These are phyloP conservation scores for Mus caroli DNA, from an alignment of 2,797 vertebrate species.

Conservation along the genomic window DNA sequence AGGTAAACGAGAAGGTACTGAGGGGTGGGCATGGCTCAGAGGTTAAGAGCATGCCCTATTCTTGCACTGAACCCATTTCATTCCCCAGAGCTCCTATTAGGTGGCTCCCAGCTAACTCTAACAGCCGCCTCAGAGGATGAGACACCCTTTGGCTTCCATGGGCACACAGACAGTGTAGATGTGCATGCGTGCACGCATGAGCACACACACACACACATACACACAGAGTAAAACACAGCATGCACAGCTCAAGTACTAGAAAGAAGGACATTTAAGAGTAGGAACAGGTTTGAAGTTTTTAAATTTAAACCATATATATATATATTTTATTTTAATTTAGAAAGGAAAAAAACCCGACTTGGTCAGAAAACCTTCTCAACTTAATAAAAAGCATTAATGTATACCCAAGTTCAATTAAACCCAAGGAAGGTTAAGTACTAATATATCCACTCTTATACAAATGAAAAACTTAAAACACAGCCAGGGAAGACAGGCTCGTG, in stretches of 20 bases:
- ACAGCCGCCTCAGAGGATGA: background rate
- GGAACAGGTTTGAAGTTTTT: background rate
- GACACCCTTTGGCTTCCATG: background rate
- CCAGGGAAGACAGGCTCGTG: background rate
- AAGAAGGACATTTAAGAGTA: background rate
- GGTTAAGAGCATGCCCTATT: background rate
- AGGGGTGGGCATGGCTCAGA: too few species aligned
- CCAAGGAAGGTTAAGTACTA: background rate
- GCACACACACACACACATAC: background rate
- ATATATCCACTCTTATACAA: background rate
- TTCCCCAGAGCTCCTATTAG: background rate
- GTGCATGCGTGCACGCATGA: background rate
- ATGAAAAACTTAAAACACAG: conserved; percentile 24
- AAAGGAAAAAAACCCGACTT: background rate
- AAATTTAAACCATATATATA: background rate
- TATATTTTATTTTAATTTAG: background rate
- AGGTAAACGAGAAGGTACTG: background rate
- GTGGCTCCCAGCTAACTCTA: background rate
- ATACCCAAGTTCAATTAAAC: background rate
- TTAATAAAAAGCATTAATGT: conserved; percentile 18
- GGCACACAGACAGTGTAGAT: background rate
- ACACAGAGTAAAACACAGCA: background rate
- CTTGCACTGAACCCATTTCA: background rate
- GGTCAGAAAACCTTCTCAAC: background rate
- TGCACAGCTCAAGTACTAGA: background rate